A percentile compares a stretch with the other conserved stretches of the same genome.
Conservation (phyloP, 2,888 invertebrate species). For the Mellilla xanthometata region DNA sequence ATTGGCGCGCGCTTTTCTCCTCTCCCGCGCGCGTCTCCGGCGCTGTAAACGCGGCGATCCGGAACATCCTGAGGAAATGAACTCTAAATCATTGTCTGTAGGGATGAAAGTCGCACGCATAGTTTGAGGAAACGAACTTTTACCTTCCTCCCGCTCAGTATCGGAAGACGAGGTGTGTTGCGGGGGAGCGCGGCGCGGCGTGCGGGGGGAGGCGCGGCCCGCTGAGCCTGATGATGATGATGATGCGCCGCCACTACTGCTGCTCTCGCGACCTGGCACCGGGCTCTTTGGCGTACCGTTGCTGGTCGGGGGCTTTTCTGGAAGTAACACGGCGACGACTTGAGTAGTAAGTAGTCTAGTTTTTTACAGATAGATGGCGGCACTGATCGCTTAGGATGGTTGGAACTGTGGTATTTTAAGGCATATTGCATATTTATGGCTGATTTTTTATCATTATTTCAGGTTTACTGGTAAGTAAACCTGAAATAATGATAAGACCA, state of each 20-base stretch:
- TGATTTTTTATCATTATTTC: too few species aligned
- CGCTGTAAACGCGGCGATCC: conserved; percentile 92
- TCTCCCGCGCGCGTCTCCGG: conserved; percentile 83
- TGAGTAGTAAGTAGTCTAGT: not conserved
- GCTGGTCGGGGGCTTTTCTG: conserved; percentile 26
- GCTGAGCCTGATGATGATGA: conserved; percentile 48
- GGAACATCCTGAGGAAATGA: conserved; percentile 77
- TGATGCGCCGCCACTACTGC: conserved; percentile 59
- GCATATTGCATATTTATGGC: too few species aligned
- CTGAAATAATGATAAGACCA: too few species aligned
- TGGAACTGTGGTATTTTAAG: too few species aligned
- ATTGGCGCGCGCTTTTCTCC: conserved; percentile 63
- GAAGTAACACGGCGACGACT: conserved; percentile 6
- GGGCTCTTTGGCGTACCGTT: conserved; percentile 21
- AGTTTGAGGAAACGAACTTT: too few species aligned
- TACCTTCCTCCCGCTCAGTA: conserved; percentile 81
- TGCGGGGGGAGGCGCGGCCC: conserved; percentile 46
- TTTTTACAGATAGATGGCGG: not conserved
- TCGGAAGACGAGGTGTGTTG: conserved; percentile 81
- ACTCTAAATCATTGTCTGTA: conserved; percentile 6
- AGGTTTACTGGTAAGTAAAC: too few species aligned
- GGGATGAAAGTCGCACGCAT: not conserved
- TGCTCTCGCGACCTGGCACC: conserved; percentile 38
- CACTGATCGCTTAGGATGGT: too few species aligned
- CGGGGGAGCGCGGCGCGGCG: conserved; percentile 43